phyloP scores from a whole-genome alignment of 1,140 invertebrate species.

The Aphis craccivora region DNA sequence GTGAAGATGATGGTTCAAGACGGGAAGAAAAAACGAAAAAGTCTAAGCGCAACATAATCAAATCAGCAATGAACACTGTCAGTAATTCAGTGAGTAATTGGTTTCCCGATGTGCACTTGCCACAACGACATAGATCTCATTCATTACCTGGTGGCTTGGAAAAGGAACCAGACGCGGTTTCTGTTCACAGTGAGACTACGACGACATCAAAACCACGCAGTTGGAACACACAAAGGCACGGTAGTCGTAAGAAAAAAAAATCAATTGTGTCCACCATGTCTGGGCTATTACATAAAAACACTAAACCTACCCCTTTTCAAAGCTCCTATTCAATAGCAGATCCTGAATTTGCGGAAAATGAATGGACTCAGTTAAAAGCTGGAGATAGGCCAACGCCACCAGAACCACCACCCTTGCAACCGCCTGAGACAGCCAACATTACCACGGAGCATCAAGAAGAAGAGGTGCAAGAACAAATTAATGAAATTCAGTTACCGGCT shows the following conservation, averaged over 20 bases:
- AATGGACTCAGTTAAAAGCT: constrained; percentile 27
- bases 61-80: constrained; percentile 75
- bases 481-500: constrained; percentile 65
- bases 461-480: constrained; percentile 65
- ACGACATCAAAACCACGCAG: constrained; percentile 65
- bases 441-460: constrained; percentile 60
- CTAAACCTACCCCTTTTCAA: constrained; percentile 35
- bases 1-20: background rate
- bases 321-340: constrained; percentile 57
- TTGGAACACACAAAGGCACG: background rate
- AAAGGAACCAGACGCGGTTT: constrained; percentile 66
- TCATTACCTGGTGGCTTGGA: constrained; percentile 78
- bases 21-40: constrained; percentile 71
- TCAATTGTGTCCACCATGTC: constrained; percentile 80
- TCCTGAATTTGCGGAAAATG: constrained; percentile 51
- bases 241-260: constrained; percentile 73
- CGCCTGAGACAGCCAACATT: background rate
- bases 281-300: constrained; percentile 78
- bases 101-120: constrained; percentile 81
- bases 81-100: constrained; percentile 75
- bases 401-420: background rate
- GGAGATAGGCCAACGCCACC: background rate
- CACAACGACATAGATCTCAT: constrained; percentile 79
- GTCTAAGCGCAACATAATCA: constrained; percentile 73
- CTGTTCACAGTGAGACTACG: constrained; percentile 31